These are phyloP conservation scores for Eulithis testata DNA, from an alignment of 2,888 invertebrate genomes.

Conservation along the genomic window DNA sequence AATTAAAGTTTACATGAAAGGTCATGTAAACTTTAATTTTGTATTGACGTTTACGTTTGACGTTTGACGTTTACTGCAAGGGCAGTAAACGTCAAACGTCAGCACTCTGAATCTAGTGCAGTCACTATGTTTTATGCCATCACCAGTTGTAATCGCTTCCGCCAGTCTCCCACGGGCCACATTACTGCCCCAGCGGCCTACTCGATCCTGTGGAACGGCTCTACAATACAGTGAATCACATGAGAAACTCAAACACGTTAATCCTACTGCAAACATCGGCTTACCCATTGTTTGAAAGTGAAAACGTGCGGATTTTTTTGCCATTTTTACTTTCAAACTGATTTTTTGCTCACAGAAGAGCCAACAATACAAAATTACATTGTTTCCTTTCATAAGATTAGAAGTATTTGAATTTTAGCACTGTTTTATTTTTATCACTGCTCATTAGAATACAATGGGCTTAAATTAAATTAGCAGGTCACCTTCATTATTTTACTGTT, in stretches of 20 bases:
- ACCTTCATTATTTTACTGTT: conserved; percentile 14
- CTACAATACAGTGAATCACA: conserved; percentile 53
- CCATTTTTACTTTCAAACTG: conserved; percentile 46
- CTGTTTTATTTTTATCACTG: conserved; percentile 1
- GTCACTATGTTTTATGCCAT: conserved; percentile 2
- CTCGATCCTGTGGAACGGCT: conserved; percentile 26
- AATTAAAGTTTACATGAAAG: too few relatives aligned
- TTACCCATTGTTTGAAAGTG: conserved; percentile 70
- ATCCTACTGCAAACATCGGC: conserved; percentile 68
- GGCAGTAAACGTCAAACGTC: too few relatives aligned
- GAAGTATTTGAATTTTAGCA: conserved; percentile 20
- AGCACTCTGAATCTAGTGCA: too few relatives aligned
- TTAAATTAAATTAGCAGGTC: conserved; percentile 19
- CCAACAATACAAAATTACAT: conserved; percentile 35
- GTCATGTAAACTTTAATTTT: too few relatives aligned
- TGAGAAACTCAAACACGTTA: conserved; percentile 77
- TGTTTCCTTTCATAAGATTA: conserved; percentile 33
- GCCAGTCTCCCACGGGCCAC: conserved; percentile 18
- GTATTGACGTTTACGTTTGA: too few relatives aligned
- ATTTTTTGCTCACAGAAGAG: conserved; percentile 41
- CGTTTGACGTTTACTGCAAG: too few relatives aligned
- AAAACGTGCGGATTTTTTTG: conserved; percentile 56
- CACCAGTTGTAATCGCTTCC: conserved; percentile 6
- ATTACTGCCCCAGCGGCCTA: conserved; percentile 27
- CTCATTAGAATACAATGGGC: conserved; percentile 32